Evolutionary conservation across 2,888 invertebrate species (phyloP), one percentile per base, ranked within the genome.

Genomic region (Petrolisthes cinctipes): DNA sequence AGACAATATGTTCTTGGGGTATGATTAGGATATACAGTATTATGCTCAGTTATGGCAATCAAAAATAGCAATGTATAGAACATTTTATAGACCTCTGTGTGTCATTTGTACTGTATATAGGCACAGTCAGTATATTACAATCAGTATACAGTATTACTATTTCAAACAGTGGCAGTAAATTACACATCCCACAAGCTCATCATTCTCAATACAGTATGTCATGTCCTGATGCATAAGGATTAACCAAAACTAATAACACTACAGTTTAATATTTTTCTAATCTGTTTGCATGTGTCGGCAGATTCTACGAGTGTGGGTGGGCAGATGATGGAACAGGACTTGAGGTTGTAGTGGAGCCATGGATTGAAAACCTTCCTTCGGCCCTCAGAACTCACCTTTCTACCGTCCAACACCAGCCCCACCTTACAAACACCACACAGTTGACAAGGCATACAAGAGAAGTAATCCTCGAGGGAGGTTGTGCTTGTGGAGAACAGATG

Each of bases 251-350:
- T 17, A n/a, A n/a, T n/a, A n/a, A n/a, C n/a, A n/a, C n/a, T n/a
- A n/a, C 37, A 37, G 11, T 66, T 66, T 17, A 66, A 14, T 14
- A 11, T 17, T 66, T 66, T 37, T 17, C 37, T 9, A 17, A 57
- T 71, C 6, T 66, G 37, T 17, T 51, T 23, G 14, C 37, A 37
- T 56, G 51, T 78, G 53, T 82, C 20, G n/a, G 17, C 68, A 91
- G 92, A 14, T 93, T 94, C 91, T 93, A 93, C 91, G 91, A 92
- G 0, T 92, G 93, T 76, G 94, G 92, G 11, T 94, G 93, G 92
- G 94, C 94, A 71, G 94, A 94, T 92, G 94, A 94, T 92, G 94
- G 90, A 5, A 89, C 89, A 54, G 90, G 94, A 6, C 91, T 94
- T 76, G 94, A 94, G 91, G 91, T 92, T 17, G 93, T 92, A 9